Evolutionary conservation across 2,888 invertebrate species (phyloP).

Genomic region (Andrena flavipes): DNA sequence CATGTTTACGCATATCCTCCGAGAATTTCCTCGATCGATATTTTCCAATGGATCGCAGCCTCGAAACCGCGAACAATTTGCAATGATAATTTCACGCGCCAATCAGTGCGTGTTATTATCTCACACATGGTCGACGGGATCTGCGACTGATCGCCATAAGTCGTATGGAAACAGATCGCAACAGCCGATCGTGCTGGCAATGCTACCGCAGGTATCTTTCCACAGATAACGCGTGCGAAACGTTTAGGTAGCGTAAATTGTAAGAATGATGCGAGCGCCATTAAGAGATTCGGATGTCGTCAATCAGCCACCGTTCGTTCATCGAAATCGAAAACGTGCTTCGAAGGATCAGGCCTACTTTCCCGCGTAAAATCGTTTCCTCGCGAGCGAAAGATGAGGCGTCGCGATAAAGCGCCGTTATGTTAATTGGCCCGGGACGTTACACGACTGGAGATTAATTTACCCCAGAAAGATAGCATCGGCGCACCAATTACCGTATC

Average conservation of each 20-base stretch:
- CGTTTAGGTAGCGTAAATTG: not conserved
- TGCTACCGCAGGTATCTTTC: not conserved
- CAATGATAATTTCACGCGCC: not conserved
- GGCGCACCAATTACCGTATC: conserved; percentile 61
- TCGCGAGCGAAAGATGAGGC: conserved; percentile 48
- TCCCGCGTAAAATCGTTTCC: conserved; percentile 36
- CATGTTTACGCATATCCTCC: not conserved
- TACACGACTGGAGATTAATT: conserved; percentile 68
- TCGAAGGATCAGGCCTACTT: conserved; percentile 36
- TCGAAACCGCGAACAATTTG: not conserved
- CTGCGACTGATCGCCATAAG: not conserved
- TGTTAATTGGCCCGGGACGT: conserved; percentile 66
- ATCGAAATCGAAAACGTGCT: conserved; percentile 56
- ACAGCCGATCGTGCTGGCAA: not conserved
- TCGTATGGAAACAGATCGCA: not conserved
- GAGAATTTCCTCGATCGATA: conserved; percentile 2
- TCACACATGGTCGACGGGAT: not conserved
- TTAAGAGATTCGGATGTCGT: not conserved
- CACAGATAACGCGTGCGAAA: not conserved
- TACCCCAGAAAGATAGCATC: conserved; percentile 68
- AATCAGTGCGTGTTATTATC: not conserved
- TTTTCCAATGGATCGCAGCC: not conserved
- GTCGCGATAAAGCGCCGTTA: conserved; percentile 68
- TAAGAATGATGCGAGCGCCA: not conserved
- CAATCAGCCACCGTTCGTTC: conserved; percentile 5